Conservation (phyloP, 1,140 invertebrate genomes). For the Plodia interpunctella region DNA sequence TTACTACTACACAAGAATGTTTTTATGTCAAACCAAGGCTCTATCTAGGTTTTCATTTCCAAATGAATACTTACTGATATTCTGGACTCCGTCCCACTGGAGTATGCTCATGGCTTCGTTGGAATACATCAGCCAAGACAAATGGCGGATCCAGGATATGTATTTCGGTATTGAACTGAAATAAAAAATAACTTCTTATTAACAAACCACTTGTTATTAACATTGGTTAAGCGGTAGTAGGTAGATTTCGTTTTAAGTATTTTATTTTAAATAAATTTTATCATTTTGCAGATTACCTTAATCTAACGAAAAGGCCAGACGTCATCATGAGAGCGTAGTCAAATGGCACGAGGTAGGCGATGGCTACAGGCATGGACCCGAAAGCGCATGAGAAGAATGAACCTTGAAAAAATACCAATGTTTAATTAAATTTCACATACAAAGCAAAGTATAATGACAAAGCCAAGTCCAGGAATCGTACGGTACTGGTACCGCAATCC, state of each 20-base stretch:
- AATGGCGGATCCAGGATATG: constrained; percentile 89
- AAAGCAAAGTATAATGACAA: no score
- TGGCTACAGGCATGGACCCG: constrained; percentile 86
- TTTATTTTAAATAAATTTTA: no score
- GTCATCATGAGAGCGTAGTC: constrained; percentile 93
- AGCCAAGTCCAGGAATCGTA: no score
- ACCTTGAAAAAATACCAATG: constrained; percentile 76
- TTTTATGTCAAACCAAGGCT: no score
- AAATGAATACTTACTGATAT: constrained; percentile 81
- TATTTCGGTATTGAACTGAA: constrained; percentile 87
- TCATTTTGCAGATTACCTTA: constrained; percentile 78
- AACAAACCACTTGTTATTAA: no score
- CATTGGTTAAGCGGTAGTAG: no score
- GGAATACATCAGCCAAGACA: constrained; percentile 95
- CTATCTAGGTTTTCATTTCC: no score
- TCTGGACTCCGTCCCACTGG: constrained; percentile 86
- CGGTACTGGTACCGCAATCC: no score
- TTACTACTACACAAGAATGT: no score
- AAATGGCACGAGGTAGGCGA: constrained; percentile 91
- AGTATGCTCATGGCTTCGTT: constrained; percentile 91
- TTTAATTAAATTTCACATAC: neutral
- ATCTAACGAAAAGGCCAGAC: constrained; percentile 89
- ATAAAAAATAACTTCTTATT: constrained; percentile 15
- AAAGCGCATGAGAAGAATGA: constrained; percentile 91
- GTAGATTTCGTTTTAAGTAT: no score